Percentiles rank a stretch among this genome's conserved stretches.
These are phyloP conservation scores for Epirrhoe tristata DNA, from an alignment of 2,888 invertebrate species.

Conservation along the genomic window DNA sequence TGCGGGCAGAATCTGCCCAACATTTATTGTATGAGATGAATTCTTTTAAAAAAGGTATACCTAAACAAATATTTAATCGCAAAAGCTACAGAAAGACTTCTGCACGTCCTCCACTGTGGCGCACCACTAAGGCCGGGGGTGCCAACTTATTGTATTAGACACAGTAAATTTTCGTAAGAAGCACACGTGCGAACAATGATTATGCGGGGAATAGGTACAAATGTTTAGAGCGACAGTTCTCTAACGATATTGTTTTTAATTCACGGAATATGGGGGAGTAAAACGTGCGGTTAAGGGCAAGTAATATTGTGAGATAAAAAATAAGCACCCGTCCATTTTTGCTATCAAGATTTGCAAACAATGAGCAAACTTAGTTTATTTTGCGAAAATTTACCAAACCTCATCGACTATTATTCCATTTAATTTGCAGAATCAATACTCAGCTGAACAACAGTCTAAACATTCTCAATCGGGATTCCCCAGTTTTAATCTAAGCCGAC, in stretches of 20 bases:
- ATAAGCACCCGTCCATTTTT: background rate
- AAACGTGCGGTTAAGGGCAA: constrained; percentile 27
- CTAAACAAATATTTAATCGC: too few species aligned
- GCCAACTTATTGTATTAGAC: constrained; percentile 76
- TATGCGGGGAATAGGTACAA: constrained; percentile 60
- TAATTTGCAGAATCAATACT: background rate
- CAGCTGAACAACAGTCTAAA: constrained; percentile 3
- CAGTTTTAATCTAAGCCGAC: constrained; percentile 28
- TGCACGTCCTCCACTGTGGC: constrained; percentile 37
- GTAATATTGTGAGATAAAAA: constrained; percentile 22
- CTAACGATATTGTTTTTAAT: constrained; percentile 40
- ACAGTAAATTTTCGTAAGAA: constrained; percentile 73
- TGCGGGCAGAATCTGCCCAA: too few species aligned
- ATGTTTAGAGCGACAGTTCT: constrained; percentile 48
- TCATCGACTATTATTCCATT: background rate
- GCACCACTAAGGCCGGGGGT: constrained; percentile 45
- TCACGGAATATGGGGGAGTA: constrained; percentile 30
- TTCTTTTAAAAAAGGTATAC: too few species aligned
- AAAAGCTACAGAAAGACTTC: constrained; percentile 12
- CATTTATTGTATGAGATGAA: too few species aligned
- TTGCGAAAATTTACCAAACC: too few species aligned
- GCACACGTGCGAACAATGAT: constrained; percentile 73
- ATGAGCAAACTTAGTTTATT: background rate
- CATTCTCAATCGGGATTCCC: constrained; percentile 31
- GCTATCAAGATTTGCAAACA: background rate